Evolutionary conservation across 2,888 invertebrate genomes (phyloP), one percentile per base, ranked within the genome.

Genomic region (Hoplodrina ambigua): DNA sequence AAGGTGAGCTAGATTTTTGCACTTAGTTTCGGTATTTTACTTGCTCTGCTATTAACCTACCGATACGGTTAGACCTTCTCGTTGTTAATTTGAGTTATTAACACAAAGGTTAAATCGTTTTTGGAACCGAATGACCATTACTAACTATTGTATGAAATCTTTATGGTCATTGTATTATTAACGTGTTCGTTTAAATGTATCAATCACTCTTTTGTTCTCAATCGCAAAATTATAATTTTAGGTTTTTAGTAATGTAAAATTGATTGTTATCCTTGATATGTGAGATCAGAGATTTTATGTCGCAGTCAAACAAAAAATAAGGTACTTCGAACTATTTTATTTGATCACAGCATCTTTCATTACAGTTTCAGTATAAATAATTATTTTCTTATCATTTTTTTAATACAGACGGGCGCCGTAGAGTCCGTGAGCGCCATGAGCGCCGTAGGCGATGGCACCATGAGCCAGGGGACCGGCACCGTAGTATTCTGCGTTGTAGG

Each of bases 401-500:
- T 78, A 78, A 82, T 82, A 84, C 73, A 63, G 81, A 33, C 59
- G 67, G 57, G 62, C 67, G 6, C 72, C 84, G 66, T 78, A 75
- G 41, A 57, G 57, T 13, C 56, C 53, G 58, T 55, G 54, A 17
- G 56, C 70, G 80, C 74, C 76, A 17, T 72, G 66, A 63, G 68
- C 85, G 61, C 85, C 84, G 65, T 80, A 77, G 30, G 54, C 60
- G 50, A 71, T 50, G 58, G 81, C 82, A 17, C 83, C 70, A 65
- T 85, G 50, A 41, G 64, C 87, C 13, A 80, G 50, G 30, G 92
- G 88, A 76, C 90, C 92, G 15, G 89, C 85, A 67, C 84, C 85
- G 65, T 81, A 78, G 17, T 49, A 49, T 11, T 44, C 60, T 13
- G 69, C 78, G 3, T 71, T 64, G 61, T 83, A 37, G 10, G 80